phyloP scores from a whole-genome alignment of 1,140 invertebrate genomes.

The Apis dorsata region DNA sequence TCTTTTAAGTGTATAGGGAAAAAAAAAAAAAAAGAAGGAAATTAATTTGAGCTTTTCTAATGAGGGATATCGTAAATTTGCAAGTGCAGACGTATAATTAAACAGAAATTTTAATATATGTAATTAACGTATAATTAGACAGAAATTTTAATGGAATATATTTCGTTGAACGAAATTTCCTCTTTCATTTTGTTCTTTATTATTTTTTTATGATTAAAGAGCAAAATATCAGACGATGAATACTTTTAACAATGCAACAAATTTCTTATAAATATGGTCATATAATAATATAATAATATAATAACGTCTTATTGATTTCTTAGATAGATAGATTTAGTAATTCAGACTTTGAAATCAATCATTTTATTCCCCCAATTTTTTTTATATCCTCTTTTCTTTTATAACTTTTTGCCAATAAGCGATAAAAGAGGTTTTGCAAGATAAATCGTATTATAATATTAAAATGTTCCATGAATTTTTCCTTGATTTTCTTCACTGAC shows the following conservation, averaged over 20 bases:
- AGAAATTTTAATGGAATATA: background rate
- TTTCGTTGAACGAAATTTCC: too few species aligned
- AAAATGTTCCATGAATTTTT: background rate
- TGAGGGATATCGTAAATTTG: background rate
- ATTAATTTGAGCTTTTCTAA: background rate
- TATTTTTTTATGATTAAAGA: background rate
- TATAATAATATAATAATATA: too few species aligned
- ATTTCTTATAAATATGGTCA: background rate
- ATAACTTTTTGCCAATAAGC: too few species aligned
- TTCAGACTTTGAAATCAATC: background rate
- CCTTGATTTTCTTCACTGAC: too few species aligned
- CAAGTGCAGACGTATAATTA: background rate
- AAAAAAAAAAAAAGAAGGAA: background rate
- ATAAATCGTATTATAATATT: background rate
- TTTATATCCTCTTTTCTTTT: background rate
- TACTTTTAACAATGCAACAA: too few species aligned
- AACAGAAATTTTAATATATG: too few species aligned
- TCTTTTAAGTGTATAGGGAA: background rate
- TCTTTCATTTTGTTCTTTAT: background rate
- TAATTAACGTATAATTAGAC: background rate
- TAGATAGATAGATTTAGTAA: background rate
- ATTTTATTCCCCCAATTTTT: background rate
- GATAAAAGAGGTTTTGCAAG: too few species aligned
- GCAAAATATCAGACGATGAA: background rate
- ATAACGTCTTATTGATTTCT: slow-evolving; percentile 1